Percentiles rank a stretch among this genome's conserved stretches.
Evolutionary conservation across 2,113 vertebrate species (phyloP).

Genomic region (Pagrus major): DNA sequence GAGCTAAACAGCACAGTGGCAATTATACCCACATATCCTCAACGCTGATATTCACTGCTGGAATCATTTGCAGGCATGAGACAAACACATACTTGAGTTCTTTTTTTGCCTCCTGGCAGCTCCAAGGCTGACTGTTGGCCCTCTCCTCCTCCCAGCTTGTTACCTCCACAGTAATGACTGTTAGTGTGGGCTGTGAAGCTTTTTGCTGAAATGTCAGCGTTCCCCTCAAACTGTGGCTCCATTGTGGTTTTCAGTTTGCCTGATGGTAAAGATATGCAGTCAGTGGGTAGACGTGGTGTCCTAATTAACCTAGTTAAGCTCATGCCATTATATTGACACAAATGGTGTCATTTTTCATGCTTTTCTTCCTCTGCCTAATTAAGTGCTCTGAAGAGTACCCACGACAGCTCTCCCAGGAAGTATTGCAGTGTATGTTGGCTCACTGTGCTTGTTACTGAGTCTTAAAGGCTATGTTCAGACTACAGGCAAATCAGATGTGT

Average conservation of each 20-base stretch:
- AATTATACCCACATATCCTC: constrained; percentile 31
- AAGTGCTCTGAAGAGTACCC: constrained; percentile 9
- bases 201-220: constrained; percentile 50
- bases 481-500: too few species aligned
- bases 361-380: constrained; percentile 15
- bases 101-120: constrained; percentile 5
- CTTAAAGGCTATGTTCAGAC: too few species aligned
- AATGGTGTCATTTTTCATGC: constrained; percentile 58
- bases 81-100: constrained; percentile 34
- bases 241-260: constrained; percentile 42
- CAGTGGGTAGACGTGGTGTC: constrained; percentile 20
- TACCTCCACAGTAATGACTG: constrained; percentile 20
- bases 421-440: background rate
- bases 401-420: background rate
- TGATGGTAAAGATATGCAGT: constrained; percentile 33
- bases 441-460: background rate
- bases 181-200: constrained; percentile 42
- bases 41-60: constrained; percentile 31
- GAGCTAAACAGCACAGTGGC: constrained; percentile 5
- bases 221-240: constrained; percentile 33
- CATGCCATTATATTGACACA: constrained; percentile 49
- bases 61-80: constrained; percentile 13
- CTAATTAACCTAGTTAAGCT: constrained; percentile 50
- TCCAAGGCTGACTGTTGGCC: background rate
- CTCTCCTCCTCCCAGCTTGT: constrained; percentile 9